Evolutionary conservation across 2,113 vertebrate species (phyloP), one percentile per base, ranked within the genome.

Genomic region (Atherinomorus stipes): DNA sequence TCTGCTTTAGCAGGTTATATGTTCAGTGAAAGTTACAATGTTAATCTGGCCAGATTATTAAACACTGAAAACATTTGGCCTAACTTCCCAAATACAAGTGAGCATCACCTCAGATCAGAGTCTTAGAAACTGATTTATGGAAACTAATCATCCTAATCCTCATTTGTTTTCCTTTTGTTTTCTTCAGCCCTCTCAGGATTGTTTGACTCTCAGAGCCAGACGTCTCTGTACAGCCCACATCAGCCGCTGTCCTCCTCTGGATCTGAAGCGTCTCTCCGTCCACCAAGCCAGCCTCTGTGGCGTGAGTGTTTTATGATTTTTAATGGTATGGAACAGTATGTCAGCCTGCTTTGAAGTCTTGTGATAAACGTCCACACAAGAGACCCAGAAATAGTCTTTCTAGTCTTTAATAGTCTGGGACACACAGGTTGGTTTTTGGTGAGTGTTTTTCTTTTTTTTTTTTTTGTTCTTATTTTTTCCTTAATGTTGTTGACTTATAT

Each of bases 121-220:
- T 26, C 51, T 66, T 47, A 2, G 10, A 15, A n/a, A 15, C 44
- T 19, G 18, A 47, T 47, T 47, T 47, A 19, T 47, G 18, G 44
- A 47, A 12, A 19, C 44, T 19, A 8, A 34, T 34, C 31, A 34
- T 34, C 31, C 4, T 44, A 37, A 64, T 50, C 31, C 22, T 31
- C 2, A 38, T 21, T 19, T 71, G 37, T 23, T 74, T 44, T 25
- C 54, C 34, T 49, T 64, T 16, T 19, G 12, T 42, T 81, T 34
- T 34, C 31, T 34, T 1, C 86, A 94, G 94, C 87, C 1, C 84
- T 88, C 57, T 86, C 93, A 90, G 94, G 94, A 62, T 88, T 97
- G 73, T 97, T 97, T 83, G 95, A 96, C 78, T 95, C 95, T 28
- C 93, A 97, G 91, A 95, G 90, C 86, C 96, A 95, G 84, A 86